phyloP scores from a whole-genome alignment of 2,888 invertebrate species.

The Tinea pellionella region DNA sequence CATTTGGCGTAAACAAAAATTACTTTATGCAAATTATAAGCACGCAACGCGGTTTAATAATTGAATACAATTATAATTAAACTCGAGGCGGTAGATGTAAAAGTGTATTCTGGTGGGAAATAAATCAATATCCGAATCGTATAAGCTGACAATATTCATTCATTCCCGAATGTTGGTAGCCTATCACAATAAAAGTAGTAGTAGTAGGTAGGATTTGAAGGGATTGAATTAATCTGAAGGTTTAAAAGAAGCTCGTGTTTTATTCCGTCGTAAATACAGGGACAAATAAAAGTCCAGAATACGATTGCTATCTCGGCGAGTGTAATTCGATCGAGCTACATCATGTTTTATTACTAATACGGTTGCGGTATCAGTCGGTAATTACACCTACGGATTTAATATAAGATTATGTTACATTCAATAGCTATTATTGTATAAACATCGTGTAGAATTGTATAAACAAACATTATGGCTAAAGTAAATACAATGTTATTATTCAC shows the following conservation, averaged over 20 bases:
- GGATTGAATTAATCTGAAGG: constrained; percentile 7
- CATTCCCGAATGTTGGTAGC: background rate
- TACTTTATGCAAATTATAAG: constrained; percentile 1
- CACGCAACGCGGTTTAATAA: background rate
- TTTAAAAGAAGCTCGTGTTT: constrained; percentile 12
- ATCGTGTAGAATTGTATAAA: background rate
- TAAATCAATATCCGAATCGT: too few relatives aligned
- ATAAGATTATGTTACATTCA: background rate
- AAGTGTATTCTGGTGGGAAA: too few relatives aligned
- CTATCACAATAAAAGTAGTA: background rate
- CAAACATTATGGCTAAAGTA: background rate
- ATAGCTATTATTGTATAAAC: background rate
- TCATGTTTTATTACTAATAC: constrained; percentile 11
- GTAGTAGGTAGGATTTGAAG: constrained; percentile 8
- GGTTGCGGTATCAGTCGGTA: constrained; percentile 4
- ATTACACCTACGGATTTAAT: constrained; percentile 10
- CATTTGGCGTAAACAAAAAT: constrained; percentile 10
- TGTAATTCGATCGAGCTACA: constrained; percentile 12
- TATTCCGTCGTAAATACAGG: constrained; percentile 12
- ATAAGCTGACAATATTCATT: background rate
- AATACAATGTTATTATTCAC: background rate
- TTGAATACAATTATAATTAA: background rate
- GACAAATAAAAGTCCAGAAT: constrained; percentile 1
- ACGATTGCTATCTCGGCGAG: constrained; percentile 1
- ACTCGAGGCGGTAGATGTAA: too few relatives aligned